Percentiles rank a stretch among this genome's conserved stretches.
These are phyloP conservation scores for Penaeus monodon DNA, from an alignment of 2,888 invertebrate species.

Conservation along the genomic window DNA sequence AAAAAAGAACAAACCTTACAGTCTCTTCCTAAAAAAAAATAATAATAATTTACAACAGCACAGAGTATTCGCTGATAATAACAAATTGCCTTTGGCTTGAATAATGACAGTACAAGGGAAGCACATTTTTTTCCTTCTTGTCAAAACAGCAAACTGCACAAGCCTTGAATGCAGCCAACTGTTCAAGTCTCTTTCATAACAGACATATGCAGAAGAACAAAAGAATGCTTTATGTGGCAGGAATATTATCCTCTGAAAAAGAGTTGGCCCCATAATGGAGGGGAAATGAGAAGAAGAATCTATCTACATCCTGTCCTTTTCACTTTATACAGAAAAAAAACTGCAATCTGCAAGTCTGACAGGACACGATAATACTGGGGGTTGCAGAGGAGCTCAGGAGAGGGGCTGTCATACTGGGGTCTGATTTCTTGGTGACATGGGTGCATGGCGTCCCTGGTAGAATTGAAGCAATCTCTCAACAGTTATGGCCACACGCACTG, in stretches of 20 bases:
- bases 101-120: constrained; percentile 40
- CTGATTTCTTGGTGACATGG: constrained; percentile 53
- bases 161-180: too few relatives aligned
- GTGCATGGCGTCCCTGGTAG: constrained; percentile 56
- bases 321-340: too few relatives aligned
- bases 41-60: constrained; percentile 45
- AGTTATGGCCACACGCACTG: constrained; percentile 89
- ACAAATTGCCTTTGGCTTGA: constrained; percentile 56
- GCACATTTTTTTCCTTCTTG: constrained; percentile 18
- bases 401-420: constrained; percentile 49
- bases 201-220: too few relatives aligned
- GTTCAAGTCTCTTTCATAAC: too few relatives aligned
- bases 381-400: neutral
- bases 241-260: too few relatives aligned
- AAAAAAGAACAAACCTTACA: constrained; percentile 2
- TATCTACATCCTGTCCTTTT: too few relatives aligned
- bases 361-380: constrained; percentile 38
- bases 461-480: constrained; percentile 81
- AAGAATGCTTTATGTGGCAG: too few relatives aligned
- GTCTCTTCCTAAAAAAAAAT: too few relatives aligned
- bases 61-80: constrained; percentile 43
- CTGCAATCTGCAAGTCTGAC: neutral
- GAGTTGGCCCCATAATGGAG: too few relatives aligned
- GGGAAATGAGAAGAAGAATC: too few relatives aligned
- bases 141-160: too few relatives aligned